Percentiles rank a stretch among this genome's conserved stretches.
These are phyloP conservation scores for Cinclus mexicanus DNA, from an alignment of 2,113 vertebrate genomes.

Conservation along the genomic window DNA sequence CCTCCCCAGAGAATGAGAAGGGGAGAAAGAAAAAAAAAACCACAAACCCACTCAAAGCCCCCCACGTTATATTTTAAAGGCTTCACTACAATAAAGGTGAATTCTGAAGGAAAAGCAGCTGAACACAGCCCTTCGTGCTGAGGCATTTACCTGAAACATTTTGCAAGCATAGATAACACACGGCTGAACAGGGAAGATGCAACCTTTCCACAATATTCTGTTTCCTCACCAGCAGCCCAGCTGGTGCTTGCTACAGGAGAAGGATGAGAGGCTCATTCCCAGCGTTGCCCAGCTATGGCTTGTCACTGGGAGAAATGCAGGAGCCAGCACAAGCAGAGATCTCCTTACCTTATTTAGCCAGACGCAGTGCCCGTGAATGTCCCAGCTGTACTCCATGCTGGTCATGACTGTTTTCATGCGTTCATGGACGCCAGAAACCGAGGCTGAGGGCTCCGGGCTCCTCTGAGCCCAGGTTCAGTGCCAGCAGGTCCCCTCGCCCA, in stretches of 20 bases:
- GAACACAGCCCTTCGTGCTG: neutral
- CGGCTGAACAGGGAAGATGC: neutral
- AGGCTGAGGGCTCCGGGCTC: neutral
- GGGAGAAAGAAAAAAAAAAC: neutral
- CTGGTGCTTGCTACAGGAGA: neutral
- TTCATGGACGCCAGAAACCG: neutral
- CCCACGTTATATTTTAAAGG: neutral
- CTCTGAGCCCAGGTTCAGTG: neutral
- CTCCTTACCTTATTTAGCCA: constrained; percentile 69
- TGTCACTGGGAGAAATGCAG: neutral
- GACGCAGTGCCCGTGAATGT: constrained; percentile 56
- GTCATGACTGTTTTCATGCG: neutral
- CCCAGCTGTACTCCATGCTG: constrained; percentile 62
- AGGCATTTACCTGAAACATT: constrained; percentile 11
- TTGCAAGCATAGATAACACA: neutral
- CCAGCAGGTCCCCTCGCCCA: neutral
- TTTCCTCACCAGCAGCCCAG: neutral
- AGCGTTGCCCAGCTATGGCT: neutral
- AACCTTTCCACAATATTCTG: rapidly evolving
- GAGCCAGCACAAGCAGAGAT: neutral
- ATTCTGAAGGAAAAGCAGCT: neutral
- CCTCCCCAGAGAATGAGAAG: neutral
- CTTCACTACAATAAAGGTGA: neutral
- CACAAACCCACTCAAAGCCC: neutral
- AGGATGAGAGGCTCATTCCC: neutral